Evolutionary conservation across 2,797 vertebrate genomes (phyloP).

Genomic region (Podarcis siculus): DNA sequence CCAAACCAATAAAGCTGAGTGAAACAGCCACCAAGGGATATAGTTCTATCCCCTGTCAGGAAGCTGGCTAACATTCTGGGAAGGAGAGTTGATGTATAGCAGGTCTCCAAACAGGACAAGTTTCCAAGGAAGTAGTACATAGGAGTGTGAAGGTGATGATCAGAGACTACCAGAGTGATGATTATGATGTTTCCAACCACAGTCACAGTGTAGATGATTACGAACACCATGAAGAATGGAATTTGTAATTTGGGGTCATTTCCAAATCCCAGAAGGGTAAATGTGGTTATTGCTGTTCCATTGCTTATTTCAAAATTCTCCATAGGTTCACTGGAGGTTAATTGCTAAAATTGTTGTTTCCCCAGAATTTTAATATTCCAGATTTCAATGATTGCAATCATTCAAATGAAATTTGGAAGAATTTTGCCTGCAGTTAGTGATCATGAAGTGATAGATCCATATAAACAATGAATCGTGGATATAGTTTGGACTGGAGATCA

Average conservation of each 20-base stretch:
- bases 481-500: too few relatives aligned
- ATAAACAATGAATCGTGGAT: too few relatives aligned
- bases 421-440: not conserved
- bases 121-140: constrained; percentile 64
- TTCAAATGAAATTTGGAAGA: not conserved
- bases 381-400: not conserved
- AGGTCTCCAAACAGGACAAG: constrained; percentile 57
- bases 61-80: constrained; percentile 12
- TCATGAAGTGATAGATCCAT: not conserved
- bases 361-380: not conserved
- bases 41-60: constrained; percentile 15
- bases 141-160: constrained; percentile 38
- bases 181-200: constrained; percentile 48
- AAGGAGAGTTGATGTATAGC: constrained; percentile 46
- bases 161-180: constrained; percentile 36
- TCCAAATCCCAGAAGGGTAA: constrained; percentile 1
- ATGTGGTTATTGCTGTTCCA: not conserved
- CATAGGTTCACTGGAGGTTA: not conserved
- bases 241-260: not conserved
- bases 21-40: constrained; percentile 39
- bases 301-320: not conserved
- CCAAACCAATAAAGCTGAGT: constrained; percentile 64
- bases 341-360: not conserved
- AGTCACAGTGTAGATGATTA: constrained; percentile 49
- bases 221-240: constrained; percentile 24